Evolutionary conservation across 2,888 invertebrate species (phyloP).

Genomic region (Mythimna loreyi): DNA sequence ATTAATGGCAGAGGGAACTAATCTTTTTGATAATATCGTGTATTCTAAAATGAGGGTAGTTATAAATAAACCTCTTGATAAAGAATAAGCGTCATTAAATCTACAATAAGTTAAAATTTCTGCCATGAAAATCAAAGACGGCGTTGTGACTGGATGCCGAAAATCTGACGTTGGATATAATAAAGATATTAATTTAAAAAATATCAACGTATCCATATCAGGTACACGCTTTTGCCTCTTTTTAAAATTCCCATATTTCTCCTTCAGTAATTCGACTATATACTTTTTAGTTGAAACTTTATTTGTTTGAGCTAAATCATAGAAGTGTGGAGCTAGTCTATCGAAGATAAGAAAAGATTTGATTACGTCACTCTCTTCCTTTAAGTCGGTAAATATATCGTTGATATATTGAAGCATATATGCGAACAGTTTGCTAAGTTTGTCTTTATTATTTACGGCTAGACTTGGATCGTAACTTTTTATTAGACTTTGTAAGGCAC

Average conservation of each 20-base stretch:
- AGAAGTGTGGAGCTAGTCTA: slow-evolving; percentile 90
- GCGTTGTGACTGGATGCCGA: slow-evolving; percentile 96
- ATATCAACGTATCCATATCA: slow-evolving; percentile 93
- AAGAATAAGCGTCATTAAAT: slow-evolving; percentile 92
- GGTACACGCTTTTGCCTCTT: slow-evolving; percentile 92
- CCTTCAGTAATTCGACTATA: slow-evolving; percentile 93
- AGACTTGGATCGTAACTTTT: slow-evolving; percentile 97
- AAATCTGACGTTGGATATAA: slow-evolving; percentile 98
- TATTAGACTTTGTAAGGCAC: slow-evolving; percentile 95
- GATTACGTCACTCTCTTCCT: slow-evolving; percentile 81
- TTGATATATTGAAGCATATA: slow-evolving; percentile 95
- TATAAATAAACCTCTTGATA: slow-evolving; percentile 95
- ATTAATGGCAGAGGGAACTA: slow-evolving; percentile 95
- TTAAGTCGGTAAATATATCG: slow-evolving; percentile 89
- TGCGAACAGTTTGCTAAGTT: slow-evolving; percentile 93
- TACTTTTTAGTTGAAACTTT: slow-evolving; percentile 92
- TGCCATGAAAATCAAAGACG: slow-evolving; percentile 95
- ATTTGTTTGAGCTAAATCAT: slow-evolving; percentile 93
- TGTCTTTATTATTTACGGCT: slow-evolving; percentile 94
- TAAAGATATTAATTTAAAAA: slow-evolving; percentile 95
- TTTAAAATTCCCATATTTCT: slow-evolving; percentile 93
- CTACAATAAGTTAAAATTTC: slow-evolving; percentile 93
- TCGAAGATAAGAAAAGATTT: slow-evolving; percentile 91
- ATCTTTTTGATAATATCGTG: slow-evolving; percentile 94
- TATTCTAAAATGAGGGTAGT: slow-evolving; percentile 95